Conservation (phyloP, 1,140 invertebrate genomes). For the Ptiloglossa arizonensis region DNA sequence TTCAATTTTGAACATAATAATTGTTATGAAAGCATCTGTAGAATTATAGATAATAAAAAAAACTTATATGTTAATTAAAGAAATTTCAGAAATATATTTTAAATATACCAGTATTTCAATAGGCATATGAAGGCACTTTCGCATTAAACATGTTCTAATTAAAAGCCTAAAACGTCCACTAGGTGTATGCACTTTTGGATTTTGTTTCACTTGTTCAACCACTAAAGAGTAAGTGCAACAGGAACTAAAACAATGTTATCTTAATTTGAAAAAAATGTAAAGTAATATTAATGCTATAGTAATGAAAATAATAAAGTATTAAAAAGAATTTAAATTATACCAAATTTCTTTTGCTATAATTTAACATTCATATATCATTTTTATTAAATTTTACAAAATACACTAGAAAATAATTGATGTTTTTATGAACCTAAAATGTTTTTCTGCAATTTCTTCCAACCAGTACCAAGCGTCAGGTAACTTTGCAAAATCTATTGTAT, state of each 20-base stretch:
- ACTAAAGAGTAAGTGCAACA: slow-evolving; percentile 76
- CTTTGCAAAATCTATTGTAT: slow-evolving; percentile 75
- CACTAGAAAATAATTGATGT: neutral
- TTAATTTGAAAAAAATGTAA: neutral
- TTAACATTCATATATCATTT: neutral
- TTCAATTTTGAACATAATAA: slow-evolving; percentile 7
- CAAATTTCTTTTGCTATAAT: neutral
- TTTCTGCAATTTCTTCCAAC: slow-evolving; percentile 78
- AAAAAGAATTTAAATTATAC: neutral
- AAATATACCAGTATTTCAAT: slow-evolving; percentile 81
- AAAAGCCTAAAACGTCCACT: slow-evolving; percentile 83
- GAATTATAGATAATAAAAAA: neutral
- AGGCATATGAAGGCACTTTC: slow-evolving; percentile 83
- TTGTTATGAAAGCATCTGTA: neutral
- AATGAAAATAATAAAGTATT: neutral
- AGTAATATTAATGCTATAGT: neutral
- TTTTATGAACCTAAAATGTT: slow-evolving; percentile 67
- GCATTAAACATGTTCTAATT: slow-evolving; percentile 82
- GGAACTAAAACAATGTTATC: slow-evolving; percentile 63
- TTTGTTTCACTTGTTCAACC: slow-evolving; percentile 78
- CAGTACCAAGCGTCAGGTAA: slow-evolving; percentile 81
- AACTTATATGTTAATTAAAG: neutral
- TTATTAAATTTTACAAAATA: neutral
- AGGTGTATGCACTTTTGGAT: slow-evolving; percentile 78
- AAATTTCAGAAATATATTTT: slow-evolving; percentile 3